These are phyloP conservation scores for Neodiprion pinetum DNA, from an alignment of 1,140 invertebrate genomes.

Conservation along the genomic window DNA sequence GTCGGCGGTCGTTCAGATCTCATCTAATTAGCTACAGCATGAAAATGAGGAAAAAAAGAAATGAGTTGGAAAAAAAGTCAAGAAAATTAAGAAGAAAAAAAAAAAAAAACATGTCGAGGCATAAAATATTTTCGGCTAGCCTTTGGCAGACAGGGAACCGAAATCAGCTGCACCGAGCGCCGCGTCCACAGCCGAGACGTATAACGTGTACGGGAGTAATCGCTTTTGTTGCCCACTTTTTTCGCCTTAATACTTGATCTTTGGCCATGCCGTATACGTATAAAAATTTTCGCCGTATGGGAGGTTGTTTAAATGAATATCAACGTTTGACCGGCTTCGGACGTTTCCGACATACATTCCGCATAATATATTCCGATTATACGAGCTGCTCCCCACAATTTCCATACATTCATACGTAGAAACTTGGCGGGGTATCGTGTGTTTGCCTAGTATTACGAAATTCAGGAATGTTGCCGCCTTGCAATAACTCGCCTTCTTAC, in stretches of 20 bases:
- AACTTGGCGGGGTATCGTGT: neutral
- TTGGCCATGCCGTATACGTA: neutral
- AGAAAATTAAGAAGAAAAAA: too few species aligned
- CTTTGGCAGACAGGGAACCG: too few species aligned
- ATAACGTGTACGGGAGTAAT: too few species aligned
- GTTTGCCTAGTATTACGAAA: neutral
- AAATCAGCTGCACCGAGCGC: too few species aligned
- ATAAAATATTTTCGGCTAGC: too few species aligned
- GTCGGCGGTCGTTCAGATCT: too few species aligned
- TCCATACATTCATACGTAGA: neutral
- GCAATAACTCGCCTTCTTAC: too few species aligned
- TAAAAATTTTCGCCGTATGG: neutral
- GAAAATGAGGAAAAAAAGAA: too few species aligned
- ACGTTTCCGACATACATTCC: neutral
- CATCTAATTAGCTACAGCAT: too few species aligned
- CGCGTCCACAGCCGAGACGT: too few species aligned
- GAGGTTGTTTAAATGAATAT: neutral
- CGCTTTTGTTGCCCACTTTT: neutral
- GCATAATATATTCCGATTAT: slow-evolving; percentile 2
- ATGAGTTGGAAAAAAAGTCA: too few species aligned
- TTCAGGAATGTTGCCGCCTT: neutral
- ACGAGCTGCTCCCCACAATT: neutral
- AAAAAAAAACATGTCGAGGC: too few species aligned
- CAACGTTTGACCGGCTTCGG: neutral
- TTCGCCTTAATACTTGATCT: neutral